A percentile compares a stretch with the other conserved stretches of the same genome.
Conservation (phyloP, 2,888 invertebrate genomes). For the Polymixis flavicincta region DNA sequence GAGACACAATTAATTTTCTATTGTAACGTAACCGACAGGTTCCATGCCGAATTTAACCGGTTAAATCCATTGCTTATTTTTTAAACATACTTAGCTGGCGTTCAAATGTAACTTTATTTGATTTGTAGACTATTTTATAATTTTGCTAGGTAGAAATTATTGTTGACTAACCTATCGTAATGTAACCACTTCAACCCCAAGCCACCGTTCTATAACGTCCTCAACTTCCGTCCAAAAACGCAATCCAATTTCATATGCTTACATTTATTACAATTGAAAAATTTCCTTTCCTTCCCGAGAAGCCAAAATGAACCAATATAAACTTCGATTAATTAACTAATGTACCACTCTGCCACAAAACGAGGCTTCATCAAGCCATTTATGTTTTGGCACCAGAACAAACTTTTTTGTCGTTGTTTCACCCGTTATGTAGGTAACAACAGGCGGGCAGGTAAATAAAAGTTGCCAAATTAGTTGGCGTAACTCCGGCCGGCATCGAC, state of each 20-base stretch:
- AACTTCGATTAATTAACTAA: conserved; percentile 65
- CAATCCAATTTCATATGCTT: conserved; percentile 47
- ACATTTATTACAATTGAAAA: conserved; percentile 41
- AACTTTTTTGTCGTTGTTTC: conserved; percentile 64
- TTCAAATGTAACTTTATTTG: too few relatives aligned
- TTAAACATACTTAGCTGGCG: too few relatives aligned
- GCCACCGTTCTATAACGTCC: conserved; percentile 39
- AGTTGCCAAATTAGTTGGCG: conserved; percentile 65
- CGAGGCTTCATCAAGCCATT: conserved; percentile 61
- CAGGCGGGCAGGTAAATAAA: conserved; percentile 66
- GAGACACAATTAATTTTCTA: too few relatives aligned
- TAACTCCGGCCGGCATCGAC: conserved; percentile 56
- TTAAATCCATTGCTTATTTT: too few relatives aligned
- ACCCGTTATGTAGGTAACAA: conserved; percentile 60
- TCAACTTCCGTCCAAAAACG: conserved; percentile 40
- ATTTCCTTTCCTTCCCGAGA: conserved; percentile 26
- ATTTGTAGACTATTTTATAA: neutral
- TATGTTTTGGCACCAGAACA: conserved; percentile 61
- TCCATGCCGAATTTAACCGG: too few relatives aligned
- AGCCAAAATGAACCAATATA: conserved; percentile 58
- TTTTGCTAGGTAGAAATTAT: neutral
- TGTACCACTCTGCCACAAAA: conserved; percentile 59
- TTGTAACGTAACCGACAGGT: too few relatives aligned
- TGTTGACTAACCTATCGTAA: neutral
- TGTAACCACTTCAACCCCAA: conserved; percentile 23